These are phyloP conservation scores for Diorhabda carinulata DNA, from an alignment of 1,140 invertebrate genomes.

Conservation along the genomic window DNA sequence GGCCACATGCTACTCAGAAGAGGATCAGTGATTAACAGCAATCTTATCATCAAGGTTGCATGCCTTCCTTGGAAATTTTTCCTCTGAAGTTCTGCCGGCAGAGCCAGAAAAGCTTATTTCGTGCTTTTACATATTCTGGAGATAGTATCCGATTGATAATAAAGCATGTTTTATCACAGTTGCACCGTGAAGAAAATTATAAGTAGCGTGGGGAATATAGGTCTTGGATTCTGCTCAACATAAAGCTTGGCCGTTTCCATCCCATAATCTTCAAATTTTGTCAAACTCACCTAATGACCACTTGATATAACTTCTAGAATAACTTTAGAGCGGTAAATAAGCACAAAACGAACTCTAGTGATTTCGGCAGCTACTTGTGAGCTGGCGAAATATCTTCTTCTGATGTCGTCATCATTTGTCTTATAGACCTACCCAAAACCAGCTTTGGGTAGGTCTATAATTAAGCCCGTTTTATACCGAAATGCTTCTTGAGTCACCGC, in stretches of 20 bases:
- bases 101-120: too few species aligned
- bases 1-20: too few species aligned
- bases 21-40: too few species aligned
- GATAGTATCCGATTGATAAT: too few species aligned
- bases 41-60: too few species aligned
- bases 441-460: conserved; percentile 44
- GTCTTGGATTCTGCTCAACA: conserved; percentile 30
- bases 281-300: conserved; percentile 33
- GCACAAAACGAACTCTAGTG: conserved; percentile 34
- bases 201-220: background rate
- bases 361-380: conserved; percentile 32
- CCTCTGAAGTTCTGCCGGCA: too few species aligned
- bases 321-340: conserved; percentile 26
- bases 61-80: too few species aligned
- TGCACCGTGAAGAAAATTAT: background rate
- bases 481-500: conserved; percentile 41
- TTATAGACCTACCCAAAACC: conserved; percentile 33
- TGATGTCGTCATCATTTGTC: conserved; percentile 46
- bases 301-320: conserved; percentile 33
- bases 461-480: conserved; percentile 32
- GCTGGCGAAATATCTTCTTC: conserved; percentile 43
- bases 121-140: too few species aligned
- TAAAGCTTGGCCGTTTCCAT: conserved; percentile 30
- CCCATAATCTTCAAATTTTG: conserved; percentile 31
- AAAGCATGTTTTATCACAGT: background rate